These are phyloP conservation scores for Anguilla rostrata DNA, from an alignment of 2,113 vertebrate genomes.

Conservation along the genomic window DNA sequence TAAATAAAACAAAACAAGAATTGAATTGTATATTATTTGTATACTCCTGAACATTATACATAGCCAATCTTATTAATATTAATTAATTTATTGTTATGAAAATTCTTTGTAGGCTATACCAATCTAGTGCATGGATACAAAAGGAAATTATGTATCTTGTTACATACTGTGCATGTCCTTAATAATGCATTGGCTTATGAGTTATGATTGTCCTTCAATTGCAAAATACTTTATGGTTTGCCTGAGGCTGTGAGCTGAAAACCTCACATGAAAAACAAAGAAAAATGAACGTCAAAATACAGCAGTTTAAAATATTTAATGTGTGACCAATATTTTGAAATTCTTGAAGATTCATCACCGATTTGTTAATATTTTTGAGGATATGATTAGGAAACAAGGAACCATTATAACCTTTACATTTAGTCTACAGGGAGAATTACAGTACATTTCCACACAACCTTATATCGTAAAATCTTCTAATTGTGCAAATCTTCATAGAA, in stretches of 20 bases:
- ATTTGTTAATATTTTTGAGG: neutral
- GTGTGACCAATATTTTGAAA: neutral
- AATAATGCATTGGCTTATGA: neutral
- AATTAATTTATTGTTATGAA: slow-evolving; percentile 52
- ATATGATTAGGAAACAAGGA: too few species aligned
- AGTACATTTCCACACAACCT: too few species aligned
- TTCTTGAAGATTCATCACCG: neutral
- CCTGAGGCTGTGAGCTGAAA: neutral
- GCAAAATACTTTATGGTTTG: neutral
- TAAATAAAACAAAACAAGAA: neutral
- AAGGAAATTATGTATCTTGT: neutral
- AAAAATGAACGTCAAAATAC: neutral
- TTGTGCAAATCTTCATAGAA: too few species aligned
- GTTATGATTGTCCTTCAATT: neutral
- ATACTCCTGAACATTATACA: neutral
- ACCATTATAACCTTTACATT: too few species aligned
- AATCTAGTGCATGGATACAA: neutral
- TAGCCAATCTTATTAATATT: neutral
- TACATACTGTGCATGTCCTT: neutral
- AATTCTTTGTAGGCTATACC: slow-evolving; percentile 17
- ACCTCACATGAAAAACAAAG: neutral
- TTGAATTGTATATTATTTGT: neutral
- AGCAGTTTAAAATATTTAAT: neutral
- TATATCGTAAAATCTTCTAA: too few species aligned
- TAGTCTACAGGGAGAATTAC: too few species aligned